Conservation (phyloP, 2,888 invertebrate species). For the Celastrina argiolus region DNA sequence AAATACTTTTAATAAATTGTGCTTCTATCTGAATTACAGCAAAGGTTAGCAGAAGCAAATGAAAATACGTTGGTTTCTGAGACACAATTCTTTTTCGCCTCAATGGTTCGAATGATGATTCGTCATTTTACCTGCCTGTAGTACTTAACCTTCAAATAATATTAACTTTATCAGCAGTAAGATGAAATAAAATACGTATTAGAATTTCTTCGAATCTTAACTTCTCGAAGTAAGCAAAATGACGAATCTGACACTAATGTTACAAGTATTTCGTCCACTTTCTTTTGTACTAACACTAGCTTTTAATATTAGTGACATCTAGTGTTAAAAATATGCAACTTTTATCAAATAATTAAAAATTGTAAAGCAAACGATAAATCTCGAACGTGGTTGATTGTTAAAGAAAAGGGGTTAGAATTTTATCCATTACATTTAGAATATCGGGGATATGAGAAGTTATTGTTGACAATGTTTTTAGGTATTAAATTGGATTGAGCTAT, state of each 20-base stretch:
- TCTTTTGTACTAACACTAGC: conserved; percentile 51
- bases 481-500: conserved; percentile 74
- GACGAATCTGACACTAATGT: conserved; percentile 5
- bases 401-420: conserved; percentile 68
- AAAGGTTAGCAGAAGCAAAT: background rate
- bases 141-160: background rate
- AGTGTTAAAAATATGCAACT: conserved; percentile 66
- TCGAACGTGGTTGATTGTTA: conserved; percentile 65
- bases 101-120: background rate
- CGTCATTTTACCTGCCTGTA: background rate
- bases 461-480: conserved; percentile 77
- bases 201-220: background rate
- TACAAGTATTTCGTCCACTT: conserved; percentile 26
- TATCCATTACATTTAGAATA: conserved; percentile 72
- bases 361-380: conserved; percentile 42
- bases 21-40: background rate
- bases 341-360: conserved; percentile 49
- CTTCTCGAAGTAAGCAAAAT: background rate
- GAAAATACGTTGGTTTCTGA: background rate
- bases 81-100: conserved; percentile 3
- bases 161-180: background rate
- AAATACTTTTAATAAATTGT: background rate
- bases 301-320: conserved; percentile 77
- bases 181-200: background rate
- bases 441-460: conserved; percentile 68